These are phyloP conservation scores for Polypedilum pembai DNA, from an alignment of 1,140 invertebrate species.

Conservation along the genomic window DNA sequence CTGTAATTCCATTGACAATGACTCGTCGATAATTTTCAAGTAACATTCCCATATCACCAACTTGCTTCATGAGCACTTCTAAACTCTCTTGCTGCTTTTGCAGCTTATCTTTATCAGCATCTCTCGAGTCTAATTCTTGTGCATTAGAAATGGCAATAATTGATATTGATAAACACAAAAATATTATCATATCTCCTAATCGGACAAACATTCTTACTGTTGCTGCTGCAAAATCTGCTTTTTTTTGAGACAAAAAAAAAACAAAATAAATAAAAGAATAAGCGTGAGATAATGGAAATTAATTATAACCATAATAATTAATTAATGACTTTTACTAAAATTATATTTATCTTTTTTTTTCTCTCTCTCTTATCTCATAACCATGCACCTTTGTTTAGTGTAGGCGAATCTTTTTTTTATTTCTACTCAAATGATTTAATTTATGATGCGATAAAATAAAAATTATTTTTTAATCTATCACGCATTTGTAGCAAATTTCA, in stretches of 20 bases:
- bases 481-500: too few relatives aligned
- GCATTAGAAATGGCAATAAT: slow-evolving; percentile 9
- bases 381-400: too few relatives aligned
- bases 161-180: not conserved
- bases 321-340: slow-evolving; percentile 12
- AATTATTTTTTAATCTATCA: too few relatives aligned
- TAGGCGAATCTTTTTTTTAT: too few relatives aligned
- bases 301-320: slow-evolving; percentile 25
- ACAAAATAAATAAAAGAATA: not conserved
- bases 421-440: too few relatives aligned
- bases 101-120: not conserved
- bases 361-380: too few relatives aligned
- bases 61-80: slow-evolving; percentile 1
- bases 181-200: not conserved
- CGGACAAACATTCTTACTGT: not conserved
- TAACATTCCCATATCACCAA: not conserved
- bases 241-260: not conserved
- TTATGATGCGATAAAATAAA: too few relatives aligned
- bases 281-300: not conserved
- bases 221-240: not conserved
- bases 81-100: not conserved
- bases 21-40: not conserved
- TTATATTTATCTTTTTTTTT: not conserved
- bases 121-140: not conserved
- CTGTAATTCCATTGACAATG: not conserved